Base-by-base conservation (phyloP, 2,797 vertebrate genomes). In the Peromyscus melanophrys region DNA sequence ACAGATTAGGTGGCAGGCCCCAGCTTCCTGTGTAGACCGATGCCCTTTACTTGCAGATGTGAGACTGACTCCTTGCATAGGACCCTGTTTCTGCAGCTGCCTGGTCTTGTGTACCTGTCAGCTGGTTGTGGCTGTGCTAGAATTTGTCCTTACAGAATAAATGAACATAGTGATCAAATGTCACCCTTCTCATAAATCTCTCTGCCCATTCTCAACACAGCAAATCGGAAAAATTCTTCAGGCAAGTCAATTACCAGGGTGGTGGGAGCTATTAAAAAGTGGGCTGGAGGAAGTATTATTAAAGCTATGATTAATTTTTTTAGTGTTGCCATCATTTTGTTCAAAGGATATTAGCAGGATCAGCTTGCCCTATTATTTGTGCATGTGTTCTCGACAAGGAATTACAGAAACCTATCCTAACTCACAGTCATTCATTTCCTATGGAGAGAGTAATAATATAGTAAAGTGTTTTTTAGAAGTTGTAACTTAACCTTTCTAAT, bases 31-130 rank as follows among this genome's bases (percentile, higher is more conserved):
- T 43, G 21, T 90, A 97, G 87, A 78, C 90, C 90, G 91, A 94
- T 92, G 73, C 90, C 61, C 77, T 97, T 69, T 82, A 16, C 11
- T 2, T 31, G 93, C 97, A 98, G 94, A 93, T 98, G 97, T 94
- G 80, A 92, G 77, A 25, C 97, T 98, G 13, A 27, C 52, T 98
- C 93, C 67, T 49, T 63, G 52, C 17, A 82, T 34, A 93, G 52
- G 63, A 59, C 13, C 37, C 59, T 49, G 55, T 98, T 98, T 98
- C 97, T 94, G 78, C 94, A 98, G 98, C 98, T 98, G 97, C 75
- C 49, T 98, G 97, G 69, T 95, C 97, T 98, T 98, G 97, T 59
- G 6, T 96, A 96, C 46, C 71, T 93, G 81, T 96, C 96, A 94
- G 93, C 13, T 46, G 65, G 69, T 80, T 81, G 92, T 73, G 67